Percentiles rank a stretch among this genome's conserved stretches.
Conservation (phyloP, 2,797 vertebrate species). For the Pseudomugil gertrudae region DNA sequence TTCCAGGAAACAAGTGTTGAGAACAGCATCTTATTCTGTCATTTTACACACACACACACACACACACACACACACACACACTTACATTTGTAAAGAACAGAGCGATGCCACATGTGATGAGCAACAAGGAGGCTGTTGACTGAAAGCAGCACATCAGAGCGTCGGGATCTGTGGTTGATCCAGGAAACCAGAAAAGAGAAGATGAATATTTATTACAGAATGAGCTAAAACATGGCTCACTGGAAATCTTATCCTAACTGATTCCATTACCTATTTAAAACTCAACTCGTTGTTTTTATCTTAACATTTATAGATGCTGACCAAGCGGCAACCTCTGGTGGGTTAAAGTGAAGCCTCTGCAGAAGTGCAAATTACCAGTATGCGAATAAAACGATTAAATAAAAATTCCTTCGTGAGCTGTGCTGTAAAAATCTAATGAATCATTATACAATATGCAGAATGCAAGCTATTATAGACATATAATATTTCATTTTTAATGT, state of each 20-base stretch:
- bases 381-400: too few relatives aligned
- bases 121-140: constrained; percentile 53
- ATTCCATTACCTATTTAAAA: not conserved
- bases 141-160: constrained; percentile 39
- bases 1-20: constrained; percentile 73
- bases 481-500: too few relatives aligned
- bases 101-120: constrained; percentile 54
- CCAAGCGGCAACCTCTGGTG: too few relatives aligned
- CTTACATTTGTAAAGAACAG: constrained; percentile 17
- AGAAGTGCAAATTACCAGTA: too few relatives aligned
- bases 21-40: constrained; percentile 51
- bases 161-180: constrained; percentile 10
- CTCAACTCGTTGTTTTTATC: not conserved
- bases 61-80: constrained; percentile 21
- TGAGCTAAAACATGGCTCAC: not conserved
- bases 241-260: not conserved
- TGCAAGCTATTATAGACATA: not conserved
- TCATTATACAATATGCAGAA: not conserved
- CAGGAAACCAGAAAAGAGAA: constrained; percentile 1
- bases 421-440: not conserved
- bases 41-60: constrained; percentile 36
- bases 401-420: too few relatives aligned
- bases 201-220: not conserved
- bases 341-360: too few relatives aligned
- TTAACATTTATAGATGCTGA: not conserved